Evolutionary conservation across 2,113 vertebrate species (phyloP).

Genomic region (Ardeotis arabs): DNA sequence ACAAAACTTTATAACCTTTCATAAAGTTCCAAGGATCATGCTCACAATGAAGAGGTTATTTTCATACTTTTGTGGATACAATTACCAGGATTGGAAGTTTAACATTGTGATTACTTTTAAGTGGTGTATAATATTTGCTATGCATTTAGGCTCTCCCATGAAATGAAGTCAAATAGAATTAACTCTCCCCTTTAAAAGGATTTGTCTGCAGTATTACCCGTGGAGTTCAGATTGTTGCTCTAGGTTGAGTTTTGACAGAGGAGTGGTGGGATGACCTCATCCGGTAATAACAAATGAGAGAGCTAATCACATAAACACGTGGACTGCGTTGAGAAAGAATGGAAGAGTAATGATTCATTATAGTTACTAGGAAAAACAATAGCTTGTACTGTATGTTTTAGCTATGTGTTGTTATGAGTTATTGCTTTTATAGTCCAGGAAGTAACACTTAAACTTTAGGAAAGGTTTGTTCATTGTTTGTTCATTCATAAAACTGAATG

Average conservation of each 20-base stretch:
- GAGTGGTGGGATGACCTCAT: background rate
- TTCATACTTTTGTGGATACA: background rate
- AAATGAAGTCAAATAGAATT: background rate
- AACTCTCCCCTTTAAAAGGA: background rate
- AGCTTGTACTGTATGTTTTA: background rate
- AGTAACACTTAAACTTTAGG: background rate
- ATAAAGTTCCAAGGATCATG: background rate
- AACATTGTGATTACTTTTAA: background rate
- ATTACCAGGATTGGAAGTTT: background rate
- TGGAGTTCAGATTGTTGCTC: background rate
- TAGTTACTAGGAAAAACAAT: background rate
- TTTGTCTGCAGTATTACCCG: fast-evolving
- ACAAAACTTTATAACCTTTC: background rate
- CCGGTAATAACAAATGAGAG: background rate
- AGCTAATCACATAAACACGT: background rate
- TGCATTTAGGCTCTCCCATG: background rate
- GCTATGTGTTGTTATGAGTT: background rate
- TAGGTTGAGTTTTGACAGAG: background rate
- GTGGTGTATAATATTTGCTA: background rate
- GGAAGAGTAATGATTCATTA: background rate
- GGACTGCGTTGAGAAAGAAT: background rate
- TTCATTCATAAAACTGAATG: background rate
- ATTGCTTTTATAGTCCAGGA: background rate
- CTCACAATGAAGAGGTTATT: background rate
- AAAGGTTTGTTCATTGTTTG: background rate